Evolutionary conservation across 2,888 invertebrate genomes (phyloP), one percentile per base, ranked within the genome.

Genomic region (Tipula helvola): DNA sequence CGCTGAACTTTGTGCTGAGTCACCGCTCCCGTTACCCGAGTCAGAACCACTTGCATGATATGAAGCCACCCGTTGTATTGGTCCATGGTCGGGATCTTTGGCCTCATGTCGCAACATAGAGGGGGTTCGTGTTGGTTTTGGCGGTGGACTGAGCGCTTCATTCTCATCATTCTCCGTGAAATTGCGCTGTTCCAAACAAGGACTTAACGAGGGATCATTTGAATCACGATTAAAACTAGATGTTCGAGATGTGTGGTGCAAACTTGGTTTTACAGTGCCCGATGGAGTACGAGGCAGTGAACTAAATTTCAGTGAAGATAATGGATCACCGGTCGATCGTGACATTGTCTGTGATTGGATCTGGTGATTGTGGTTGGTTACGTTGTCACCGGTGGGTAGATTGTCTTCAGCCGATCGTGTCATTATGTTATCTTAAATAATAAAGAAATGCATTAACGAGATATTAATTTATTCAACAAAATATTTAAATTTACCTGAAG

Each of bases 1-100:
- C 0, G 94, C 95, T 5, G 95, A 95, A 89, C 95, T 95, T 89
- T 95, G 93, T 1, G 95, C 95, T 0, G 96, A 96, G 90, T 97
- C 97, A 0, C 97, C 97, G 0, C 97, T 97, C 0, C 97, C 97
- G 89, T 97, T 97, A 0, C 97, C 97, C 0, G 97, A 97, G 91
- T 97, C 97, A 0, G 97, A 97, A 0, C 97, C 97, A 41, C 96
- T 96, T 0, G 96, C 95, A 88, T 96, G 96, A 89, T 96, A 96
- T 0, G 95, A 93, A 0, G 93, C 92, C 8, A 93, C 92, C 86
- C 93, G 90, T 89, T 93, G 93, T 41, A 93, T 89, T 52, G 90
- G 91, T 18, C 92, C 91, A 88, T 91, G 92, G 44, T 90, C 90
- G 3, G 89, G 89, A 87, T 91, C 92, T 28, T 89, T 89, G 36